These are phyloP conservation scores for Erebia palarica DNA, from an alignment of 2,888 invertebrate genomes.

Conservation along the genomic window DNA sequence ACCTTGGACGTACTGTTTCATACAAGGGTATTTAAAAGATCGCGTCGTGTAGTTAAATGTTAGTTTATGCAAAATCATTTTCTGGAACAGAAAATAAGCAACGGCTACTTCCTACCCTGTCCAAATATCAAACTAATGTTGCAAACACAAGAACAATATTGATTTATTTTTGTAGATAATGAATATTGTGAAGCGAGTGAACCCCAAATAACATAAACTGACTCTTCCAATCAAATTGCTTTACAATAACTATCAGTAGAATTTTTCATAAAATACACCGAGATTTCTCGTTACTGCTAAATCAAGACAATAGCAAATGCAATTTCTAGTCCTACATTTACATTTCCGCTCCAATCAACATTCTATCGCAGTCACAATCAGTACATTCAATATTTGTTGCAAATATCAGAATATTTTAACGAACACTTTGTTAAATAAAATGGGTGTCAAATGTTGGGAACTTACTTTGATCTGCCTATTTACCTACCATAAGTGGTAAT, in stretches of 20 bases:
- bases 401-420: slow-evolving; percentile 27
- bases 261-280: slow-evolving; percentile 6
- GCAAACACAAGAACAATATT: no score
- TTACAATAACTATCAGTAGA: background rate
- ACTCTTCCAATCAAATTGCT: background rate
- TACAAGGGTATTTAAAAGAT: no score
- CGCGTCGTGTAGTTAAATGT: no score
- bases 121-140: no score
- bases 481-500: no score
- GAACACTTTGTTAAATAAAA: slow-evolving; percentile 10
- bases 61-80: no score
- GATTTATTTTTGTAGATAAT: no score
- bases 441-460: background rate
- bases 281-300: slow-evolving; percentile 19
- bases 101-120: no score
- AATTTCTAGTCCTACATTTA: slow-evolving; percentile 36
- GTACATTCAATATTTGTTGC: slow-evolving; percentile 29
- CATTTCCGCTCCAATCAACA: slow-evolving; percentile 40
- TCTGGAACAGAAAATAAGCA: no score
- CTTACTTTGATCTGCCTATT: background rate
- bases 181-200: background rate
- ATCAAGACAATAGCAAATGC: slow-evolving; percentile 32
- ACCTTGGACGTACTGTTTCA: no score
- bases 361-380: slow-evolving; percentile 31
- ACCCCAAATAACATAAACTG: background rate